phyloP scores from a whole-genome alignment of 2,113 vertebrate genomes.

The Rhizomys pruinosus region DNA sequence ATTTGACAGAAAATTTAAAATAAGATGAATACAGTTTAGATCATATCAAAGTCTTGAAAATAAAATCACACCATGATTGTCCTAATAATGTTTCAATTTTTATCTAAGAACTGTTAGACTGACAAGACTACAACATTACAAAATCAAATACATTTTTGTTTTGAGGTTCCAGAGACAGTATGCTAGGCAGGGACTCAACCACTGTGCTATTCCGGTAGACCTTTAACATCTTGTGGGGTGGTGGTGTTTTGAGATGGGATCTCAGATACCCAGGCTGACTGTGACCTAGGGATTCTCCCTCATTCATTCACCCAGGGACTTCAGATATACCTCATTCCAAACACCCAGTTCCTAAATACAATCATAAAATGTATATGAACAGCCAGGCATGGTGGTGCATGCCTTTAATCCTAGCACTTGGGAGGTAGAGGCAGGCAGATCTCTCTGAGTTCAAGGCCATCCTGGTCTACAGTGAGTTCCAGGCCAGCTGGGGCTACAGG shows the following conservation, averaged over 20 bases:
- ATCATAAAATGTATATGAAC: neutral
- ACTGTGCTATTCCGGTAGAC: neutral
- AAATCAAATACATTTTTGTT: neutral
- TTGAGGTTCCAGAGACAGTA: neutral
- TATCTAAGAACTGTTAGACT: neutral
- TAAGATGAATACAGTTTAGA: neutral
- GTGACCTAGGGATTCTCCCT: neutral
- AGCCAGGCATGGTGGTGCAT: no score
- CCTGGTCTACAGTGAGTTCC: no score
- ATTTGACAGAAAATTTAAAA: constrained; percentile 3
- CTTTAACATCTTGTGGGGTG: no score
- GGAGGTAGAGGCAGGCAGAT: no score
- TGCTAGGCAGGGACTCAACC: neutral
- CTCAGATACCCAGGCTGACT: neutral
- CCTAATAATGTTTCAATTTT: no score
- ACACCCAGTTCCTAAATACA: neutral
- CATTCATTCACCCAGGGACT: no score
- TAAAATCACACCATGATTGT: neutral
- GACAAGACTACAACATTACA: neutral
- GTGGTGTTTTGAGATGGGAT: neutral
- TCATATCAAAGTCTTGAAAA: neutral
- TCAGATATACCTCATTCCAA: neutral
- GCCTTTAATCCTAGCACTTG: no score
- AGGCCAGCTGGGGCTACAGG: no score
- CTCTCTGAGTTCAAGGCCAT: no score